phyloP scores from a whole-genome alignment of 2,113 vertebrate genomes.

The Nanger granti region DNA sequence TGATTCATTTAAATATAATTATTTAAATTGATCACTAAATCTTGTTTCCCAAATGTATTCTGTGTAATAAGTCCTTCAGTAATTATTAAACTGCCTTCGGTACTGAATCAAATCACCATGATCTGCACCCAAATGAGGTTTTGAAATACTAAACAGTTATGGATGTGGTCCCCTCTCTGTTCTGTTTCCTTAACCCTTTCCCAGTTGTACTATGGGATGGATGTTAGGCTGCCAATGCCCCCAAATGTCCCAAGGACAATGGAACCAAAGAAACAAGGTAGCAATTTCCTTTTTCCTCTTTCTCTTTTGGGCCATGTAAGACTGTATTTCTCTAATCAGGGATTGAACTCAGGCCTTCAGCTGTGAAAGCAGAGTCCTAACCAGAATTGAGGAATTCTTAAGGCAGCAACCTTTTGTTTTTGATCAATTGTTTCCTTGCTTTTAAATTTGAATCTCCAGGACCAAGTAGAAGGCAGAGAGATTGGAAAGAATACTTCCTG shows the following conservation, averaged over 20 bases:
- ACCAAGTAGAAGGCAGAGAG: neutral
- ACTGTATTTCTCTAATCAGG: neutral
- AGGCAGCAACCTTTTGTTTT: neutral
- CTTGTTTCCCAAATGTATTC: neutral
- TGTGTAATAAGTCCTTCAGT: neutral
- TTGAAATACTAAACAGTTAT: neutral
- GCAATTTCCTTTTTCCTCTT: neutral
- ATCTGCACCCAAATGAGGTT: neutral
- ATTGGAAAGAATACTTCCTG: neutral
- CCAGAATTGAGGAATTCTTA: neutral
- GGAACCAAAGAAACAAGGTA: neutral
- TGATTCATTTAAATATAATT: neutral
- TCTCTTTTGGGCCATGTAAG: neutral
- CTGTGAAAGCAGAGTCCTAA: neutral
- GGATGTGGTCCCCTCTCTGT: neutral
- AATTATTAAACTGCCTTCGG: neutral
- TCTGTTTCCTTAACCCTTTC: neutral
- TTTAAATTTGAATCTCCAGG: neutral
- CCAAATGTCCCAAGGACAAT: neutral
- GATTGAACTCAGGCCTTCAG: neutral
- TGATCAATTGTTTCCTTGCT: neutral
- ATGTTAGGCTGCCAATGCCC: neutral
- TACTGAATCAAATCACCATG: neutral
- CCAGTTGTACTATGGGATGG: neutral
- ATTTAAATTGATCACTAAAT: constrained; percentile 28